Evolutionary conservation across 2,113 vertebrate species (phyloP).

Genomic region (Deroptyus accipitrinus): DNA sequence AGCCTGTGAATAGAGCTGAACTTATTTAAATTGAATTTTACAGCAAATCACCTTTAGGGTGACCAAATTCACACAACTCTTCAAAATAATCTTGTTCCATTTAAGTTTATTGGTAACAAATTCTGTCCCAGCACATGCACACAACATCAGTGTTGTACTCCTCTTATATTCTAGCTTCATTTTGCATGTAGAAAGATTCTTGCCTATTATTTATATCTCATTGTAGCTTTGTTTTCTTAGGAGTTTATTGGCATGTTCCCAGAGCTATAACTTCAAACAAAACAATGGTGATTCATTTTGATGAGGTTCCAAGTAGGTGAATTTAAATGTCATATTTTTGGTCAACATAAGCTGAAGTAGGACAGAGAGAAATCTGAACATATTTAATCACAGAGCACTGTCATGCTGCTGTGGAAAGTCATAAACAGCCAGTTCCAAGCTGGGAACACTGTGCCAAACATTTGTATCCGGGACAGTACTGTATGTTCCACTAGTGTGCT

Average conservation of each 20-base stretch:
- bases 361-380: conserved; percentile 2
- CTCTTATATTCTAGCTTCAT: background rate
- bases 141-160: rapidly evolving
- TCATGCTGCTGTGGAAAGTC: conserved; percentile 21
- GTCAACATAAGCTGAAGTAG: conserved; percentile 31
- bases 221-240: background rate
- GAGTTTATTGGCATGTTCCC: background rate
- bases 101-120: background rate
- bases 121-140: background rate
- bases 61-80: background rate
- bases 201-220: background rate
- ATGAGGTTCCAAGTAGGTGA: conserved; percentile 32
- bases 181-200: background rate
- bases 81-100: background rate
- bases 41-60: background rate
- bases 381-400: conserved; percentile 32
- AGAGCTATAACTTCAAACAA: background rate
- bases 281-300: conserved; percentile 10
- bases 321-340: background rate
- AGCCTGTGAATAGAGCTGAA: background rate
- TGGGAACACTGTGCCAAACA: conserved; percentile 56
- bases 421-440: conserved; percentile 41
- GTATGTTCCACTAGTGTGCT: conserved; percentile 46
- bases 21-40: background rate
- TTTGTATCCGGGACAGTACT: conserved; percentile 52